These are phyloP conservation scores for Tylochromis polylepis DNA, from an alignment of 2,113 vertebrate species.

Conservation along the genomic window DNA sequence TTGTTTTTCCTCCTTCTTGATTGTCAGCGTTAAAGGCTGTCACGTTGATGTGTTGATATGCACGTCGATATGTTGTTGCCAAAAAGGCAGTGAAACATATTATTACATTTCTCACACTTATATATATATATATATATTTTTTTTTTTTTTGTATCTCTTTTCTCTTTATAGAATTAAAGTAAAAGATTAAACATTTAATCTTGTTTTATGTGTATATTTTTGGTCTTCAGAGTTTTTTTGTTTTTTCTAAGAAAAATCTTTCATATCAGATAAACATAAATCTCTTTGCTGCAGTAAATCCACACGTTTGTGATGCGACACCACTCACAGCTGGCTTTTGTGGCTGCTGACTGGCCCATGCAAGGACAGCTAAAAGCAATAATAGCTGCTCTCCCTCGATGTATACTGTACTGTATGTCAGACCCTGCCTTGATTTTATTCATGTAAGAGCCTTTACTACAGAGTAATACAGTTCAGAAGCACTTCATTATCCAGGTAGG, in stretches of 20 bases:
- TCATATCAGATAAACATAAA: slow-evolving; percentile 19
- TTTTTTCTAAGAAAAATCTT: background rate
- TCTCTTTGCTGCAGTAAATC: slow-evolving; percentile 1
- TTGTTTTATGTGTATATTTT: slow-evolving; percentile 32
- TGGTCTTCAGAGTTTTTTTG: background rate
- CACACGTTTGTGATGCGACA: background rate
- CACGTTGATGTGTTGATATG: no score
- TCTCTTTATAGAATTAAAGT: background rate
- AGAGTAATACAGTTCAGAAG: background rate
- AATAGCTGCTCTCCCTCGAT: slow-evolving; percentile 25
- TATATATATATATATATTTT: no score
- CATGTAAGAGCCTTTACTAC: background rate
- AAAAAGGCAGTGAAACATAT: slow-evolving; percentile 31
- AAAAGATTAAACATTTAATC: background rate
- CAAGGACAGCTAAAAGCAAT: slow-evolving; percentile 30
- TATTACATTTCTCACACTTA: background rate
- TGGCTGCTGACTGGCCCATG: background rate
- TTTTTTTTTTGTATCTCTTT: slow-evolving; percentile 13
- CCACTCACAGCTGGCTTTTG: background rate
- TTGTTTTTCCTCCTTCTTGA: background rate
- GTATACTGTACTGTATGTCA: slow-evolving; percentile 31
- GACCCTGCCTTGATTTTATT: slow-evolving; percentile 32
- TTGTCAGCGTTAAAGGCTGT: background rate
- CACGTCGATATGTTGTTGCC: slow-evolving; percentile 15
- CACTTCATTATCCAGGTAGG: background rate